A percentile compares a stretch with the other conserved stretches of the same genome.
These are phyloP conservation scores for Oscheius sp. DNA, from an alignment of 2,888 invertebrate species.

Conservation along the genomic window DNA sequence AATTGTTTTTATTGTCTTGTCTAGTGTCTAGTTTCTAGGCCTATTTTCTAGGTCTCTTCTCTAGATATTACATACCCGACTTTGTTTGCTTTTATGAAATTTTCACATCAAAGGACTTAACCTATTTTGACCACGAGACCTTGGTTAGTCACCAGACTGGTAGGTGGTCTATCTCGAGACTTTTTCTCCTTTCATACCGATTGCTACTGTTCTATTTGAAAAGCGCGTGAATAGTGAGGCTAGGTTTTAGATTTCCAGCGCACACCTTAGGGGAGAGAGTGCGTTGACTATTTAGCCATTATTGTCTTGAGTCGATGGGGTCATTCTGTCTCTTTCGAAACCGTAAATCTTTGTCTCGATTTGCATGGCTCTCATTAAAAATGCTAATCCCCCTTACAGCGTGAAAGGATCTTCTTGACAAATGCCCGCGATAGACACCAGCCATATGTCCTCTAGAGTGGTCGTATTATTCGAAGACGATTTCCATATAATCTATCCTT, in stretches of 20 bases:
- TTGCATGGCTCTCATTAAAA: slow-evolving; percentile 22
- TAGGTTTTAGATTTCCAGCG: slow-evolving; percentile 21
- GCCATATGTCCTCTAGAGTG: slow-evolving; percentile 11
- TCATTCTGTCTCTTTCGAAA: slow-evolving; percentile 5
- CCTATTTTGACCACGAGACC: background rate
- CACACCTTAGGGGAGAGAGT: slow-evolving; percentile 25
- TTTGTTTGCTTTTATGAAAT: background rate
- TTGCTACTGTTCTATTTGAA: too few species aligned
- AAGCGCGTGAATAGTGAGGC: slow-evolving; percentile 24
- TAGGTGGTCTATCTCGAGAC: too few species aligned
- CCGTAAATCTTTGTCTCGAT: slow-evolving; percentile 26
- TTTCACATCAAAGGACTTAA: background rate
- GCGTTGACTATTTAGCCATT: slow-evolving; percentile 22
- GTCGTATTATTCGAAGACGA: too few species aligned
- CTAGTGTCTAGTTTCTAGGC: too few species aligned
- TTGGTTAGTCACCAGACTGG: background rate
- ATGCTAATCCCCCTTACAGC: slow-evolving; percentile 22
- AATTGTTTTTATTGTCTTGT: too few species aligned
- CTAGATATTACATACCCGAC: background rate
- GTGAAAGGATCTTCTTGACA: slow-evolving; percentile 28
- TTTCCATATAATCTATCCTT: too few species aligned
- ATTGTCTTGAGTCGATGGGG: slow-evolving; percentile 8
- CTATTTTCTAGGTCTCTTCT: background rate
- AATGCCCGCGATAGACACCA: slow-evolving; percentile 19
- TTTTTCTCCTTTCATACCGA: too few species aligned